These are phyloP conservation scores for Drosophila arawakana DNA, from an alignment of 1,140 invertebrate species.

Conservation along the genomic window DNA sequence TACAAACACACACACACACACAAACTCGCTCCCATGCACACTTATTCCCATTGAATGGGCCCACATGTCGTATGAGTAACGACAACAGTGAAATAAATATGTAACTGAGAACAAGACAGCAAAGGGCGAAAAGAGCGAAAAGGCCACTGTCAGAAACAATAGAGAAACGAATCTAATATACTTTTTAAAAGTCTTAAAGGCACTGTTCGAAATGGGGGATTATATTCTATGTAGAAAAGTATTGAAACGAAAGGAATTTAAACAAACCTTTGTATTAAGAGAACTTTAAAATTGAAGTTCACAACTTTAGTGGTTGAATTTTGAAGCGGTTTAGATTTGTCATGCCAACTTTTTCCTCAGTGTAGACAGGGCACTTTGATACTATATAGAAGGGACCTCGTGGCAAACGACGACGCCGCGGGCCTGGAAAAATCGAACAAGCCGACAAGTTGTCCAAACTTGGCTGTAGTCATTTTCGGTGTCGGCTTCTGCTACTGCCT, in stretches of 20 bases:
- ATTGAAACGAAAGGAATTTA: too few relatives aligned
- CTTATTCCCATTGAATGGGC: constrained; percentile 9
- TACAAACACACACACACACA: constrained; percentile 25
- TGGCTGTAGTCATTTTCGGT: constrained; percentile 54
- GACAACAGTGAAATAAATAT: constrained; percentile 13
- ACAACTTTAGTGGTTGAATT: too few relatives aligned
- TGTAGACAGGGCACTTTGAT: constrained; percentile 7
- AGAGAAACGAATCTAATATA: constrained; percentile 29
- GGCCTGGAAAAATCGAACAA: constrained; percentile 75
- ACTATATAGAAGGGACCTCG: constrained; percentile 30
- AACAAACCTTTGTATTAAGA: too few relatives aligned
- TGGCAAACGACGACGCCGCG: constrained; percentile 46
- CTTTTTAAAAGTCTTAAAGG: background rate
- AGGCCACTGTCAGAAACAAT: constrained; percentile 38
- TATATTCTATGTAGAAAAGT: too few relatives aligned
- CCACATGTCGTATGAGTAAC: constrained; percentile 44
- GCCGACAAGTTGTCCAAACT: constrained; percentile 58
- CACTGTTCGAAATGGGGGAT: too few relatives aligned
- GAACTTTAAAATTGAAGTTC: too few relatives aligned
- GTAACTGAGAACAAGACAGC: constrained; percentile 10
- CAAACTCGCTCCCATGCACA: background rate
- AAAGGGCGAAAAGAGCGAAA: constrained; percentile 38
- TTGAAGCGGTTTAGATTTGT: too few relatives aligned
- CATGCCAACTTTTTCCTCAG: too few relatives aligned
- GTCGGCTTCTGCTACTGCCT: constrained; percentile 5